Evolutionary conservation across 2,113 vertebrate species (phyloP).

Genomic region (Synodontis membranacea): DNA sequence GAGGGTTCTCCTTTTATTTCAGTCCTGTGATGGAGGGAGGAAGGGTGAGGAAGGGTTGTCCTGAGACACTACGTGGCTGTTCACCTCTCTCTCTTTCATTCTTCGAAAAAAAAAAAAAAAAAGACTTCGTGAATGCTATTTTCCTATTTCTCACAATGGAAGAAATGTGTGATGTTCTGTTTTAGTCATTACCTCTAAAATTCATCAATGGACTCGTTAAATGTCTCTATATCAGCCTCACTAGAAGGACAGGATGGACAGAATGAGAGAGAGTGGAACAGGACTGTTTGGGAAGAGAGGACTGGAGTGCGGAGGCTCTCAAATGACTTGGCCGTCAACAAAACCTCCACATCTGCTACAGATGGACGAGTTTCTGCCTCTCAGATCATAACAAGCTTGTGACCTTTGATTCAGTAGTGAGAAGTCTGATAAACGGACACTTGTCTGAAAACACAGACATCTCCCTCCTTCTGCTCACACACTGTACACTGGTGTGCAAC

Average conservation of each 20-base stretch:
- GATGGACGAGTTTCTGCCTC: conserved; percentile 11
- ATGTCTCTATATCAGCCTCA: conserved; percentile 56
- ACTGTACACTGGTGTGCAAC: conserved; percentile 46
- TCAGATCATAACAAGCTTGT: not conserved
- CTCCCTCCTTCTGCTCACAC: conserved; percentile 34
- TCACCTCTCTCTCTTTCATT: conserved; percentile 23
- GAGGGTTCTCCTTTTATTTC: conserved; percentile 56
- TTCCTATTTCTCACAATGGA: not conserved
- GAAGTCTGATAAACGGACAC: not conserved
- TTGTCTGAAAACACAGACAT: conserved; percentile 54
- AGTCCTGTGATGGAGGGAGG: conserved; percentile 54
- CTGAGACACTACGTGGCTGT: conserved; percentile 75
- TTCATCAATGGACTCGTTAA: not conserved
- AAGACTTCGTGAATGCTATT: not conserved
- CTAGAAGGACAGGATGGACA: conserved; percentile 63
- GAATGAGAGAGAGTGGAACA: conserved; percentile 44
- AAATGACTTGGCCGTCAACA: not conserved
- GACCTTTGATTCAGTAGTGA: conserved; percentile 1
- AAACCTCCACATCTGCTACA: conserved; percentile 16
- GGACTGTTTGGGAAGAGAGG: conserved; percentile 12
- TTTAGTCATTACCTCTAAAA: conserved; percentile 1
- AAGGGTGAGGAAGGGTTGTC: conserved; percentile 51
- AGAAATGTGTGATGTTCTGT: not conserved
- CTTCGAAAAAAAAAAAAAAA: not conserved
- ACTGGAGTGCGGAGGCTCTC: not conserved